These are phyloP conservation scores for Aricia artaxerxes DNA, from an alignment of 2,888 invertebrate species.

Conservation along the genomic window DNA sequence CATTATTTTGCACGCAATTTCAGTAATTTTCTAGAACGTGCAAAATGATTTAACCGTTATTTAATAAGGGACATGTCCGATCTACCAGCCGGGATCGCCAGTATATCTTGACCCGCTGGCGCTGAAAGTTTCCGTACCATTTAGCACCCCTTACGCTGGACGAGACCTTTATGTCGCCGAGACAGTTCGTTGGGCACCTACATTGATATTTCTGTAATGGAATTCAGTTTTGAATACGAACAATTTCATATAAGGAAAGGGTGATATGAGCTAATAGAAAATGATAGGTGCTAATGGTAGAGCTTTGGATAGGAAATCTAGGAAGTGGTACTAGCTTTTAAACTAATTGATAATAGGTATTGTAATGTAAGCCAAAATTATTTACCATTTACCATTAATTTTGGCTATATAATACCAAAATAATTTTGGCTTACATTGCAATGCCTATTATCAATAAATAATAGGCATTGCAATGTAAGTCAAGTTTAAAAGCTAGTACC, in stretches of 20 bases:
- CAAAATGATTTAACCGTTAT: constrained; percentile 22
- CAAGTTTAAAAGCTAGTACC: too few relatives aligned
- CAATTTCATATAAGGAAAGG: neutral
- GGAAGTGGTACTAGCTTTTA: too few relatives aligned
- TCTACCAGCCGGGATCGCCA: neutral
- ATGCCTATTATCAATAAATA: too few relatives aligned
- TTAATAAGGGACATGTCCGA: constrained; percentile 21
- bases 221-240: constrained; percentile 4
- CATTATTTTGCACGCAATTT: constrained; percentile 28
- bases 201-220: constrained; percentile 2
- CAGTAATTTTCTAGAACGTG: constrained; percentile 30
- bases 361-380: too few relatives aligned
- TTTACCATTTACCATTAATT: too few relatives aligned
- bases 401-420: too few relatives aligned
- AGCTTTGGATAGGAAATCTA: too few relatives aligned
- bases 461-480: too few relatives aligned
- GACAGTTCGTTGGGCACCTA: neutral
- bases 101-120: neutral
- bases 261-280: neutral
- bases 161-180: neutral
- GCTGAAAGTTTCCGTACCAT: neutral
- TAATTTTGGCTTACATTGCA: too few relatives aligned
- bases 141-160: neutral
- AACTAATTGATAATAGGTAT: too few relatives aligned
- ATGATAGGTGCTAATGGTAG: too few relatives aligned